Conservation (phyloP, 2,888 invertebrate species). For the Tenthredo distinguenda region DNA sequence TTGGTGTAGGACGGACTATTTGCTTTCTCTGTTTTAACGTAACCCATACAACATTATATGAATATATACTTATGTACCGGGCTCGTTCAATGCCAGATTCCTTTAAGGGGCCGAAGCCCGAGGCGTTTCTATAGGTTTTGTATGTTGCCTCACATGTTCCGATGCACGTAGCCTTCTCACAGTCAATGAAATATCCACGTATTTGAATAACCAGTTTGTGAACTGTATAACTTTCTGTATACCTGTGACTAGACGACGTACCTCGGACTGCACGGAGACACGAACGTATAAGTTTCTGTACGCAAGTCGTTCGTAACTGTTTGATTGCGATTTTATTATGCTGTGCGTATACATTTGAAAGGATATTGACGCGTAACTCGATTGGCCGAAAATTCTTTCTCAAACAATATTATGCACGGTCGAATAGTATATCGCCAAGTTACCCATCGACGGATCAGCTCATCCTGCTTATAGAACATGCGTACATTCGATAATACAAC, state of each 20-base stretch:
- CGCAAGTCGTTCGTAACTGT: neutral
- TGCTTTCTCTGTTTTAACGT: conserved; percentile 44
- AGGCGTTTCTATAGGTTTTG: conserved; percentile 9
- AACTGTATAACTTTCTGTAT: neutral
- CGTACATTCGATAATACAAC: neutral
- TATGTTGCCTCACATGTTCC: conserved; percentile 9
- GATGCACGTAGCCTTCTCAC: conserved; percentile 45
- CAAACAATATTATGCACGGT: neutral
- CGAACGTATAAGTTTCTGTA: neutral
- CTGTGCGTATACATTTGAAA: neutral
- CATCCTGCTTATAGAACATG: neutral
- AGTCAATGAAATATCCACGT: conserved; percentile 13
- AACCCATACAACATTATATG: conserved; percentile 7
- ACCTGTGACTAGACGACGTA: neutral
- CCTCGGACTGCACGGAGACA: neutral
- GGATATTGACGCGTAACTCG: neutral
- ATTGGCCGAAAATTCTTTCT: neutral
- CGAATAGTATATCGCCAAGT: neutral
- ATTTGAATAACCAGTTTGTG: conserved; percentile 40
- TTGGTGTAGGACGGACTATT: conserved; percentile 4
- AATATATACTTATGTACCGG: conserved; percentile 4
- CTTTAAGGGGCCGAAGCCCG: conserved; percentile 24
- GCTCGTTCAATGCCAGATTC: conserved; percentile 37
- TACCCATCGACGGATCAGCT: neutral
- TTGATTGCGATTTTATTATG: neutral